Evolutionary conservation across 1,140 invertebrate species (phyloP).

Genomic region (Hydropsyche tenuis): DNA sequence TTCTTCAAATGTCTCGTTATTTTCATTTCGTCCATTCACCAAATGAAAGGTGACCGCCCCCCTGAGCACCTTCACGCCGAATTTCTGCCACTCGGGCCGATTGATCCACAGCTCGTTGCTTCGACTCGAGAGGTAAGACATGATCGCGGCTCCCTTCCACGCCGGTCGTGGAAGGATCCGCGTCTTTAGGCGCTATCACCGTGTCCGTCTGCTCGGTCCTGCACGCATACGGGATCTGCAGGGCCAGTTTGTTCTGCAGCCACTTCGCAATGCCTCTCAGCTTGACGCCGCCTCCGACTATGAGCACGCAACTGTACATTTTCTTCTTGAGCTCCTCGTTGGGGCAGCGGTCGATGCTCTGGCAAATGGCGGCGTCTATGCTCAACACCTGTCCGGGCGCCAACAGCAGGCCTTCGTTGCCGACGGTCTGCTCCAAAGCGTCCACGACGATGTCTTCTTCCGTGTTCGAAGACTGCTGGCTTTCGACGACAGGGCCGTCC

Average conservation of each 20-base stretch:
- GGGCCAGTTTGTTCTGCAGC: constrained; percentile 85
- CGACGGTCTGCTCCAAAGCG: constrained; percentile 67
- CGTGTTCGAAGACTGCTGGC: constrained; percentile 57
- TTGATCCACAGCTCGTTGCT: constrained; percentile 93
- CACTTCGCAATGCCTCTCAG: constrained; percentile 85
- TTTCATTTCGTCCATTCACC: constrained; percentile 61
- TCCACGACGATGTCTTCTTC: constrained; percentile 86
- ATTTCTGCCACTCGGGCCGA: constrained; percentile 83
- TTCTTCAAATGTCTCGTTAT: not conserved
- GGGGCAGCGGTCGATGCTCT: constrained; percentile 89
- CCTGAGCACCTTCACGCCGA: constrained; percentile 83
- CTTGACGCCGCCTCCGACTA: constrained; percentile 91
- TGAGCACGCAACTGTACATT: constrained; percentile 92
- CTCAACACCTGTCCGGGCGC: constrained; percentile 81
- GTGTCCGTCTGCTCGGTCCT: constrained; percentile 83
- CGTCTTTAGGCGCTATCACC: constrained; percentile 84
- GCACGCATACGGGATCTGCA: constrained; percentile 82
- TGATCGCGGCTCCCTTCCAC: constrained; percentile 94
- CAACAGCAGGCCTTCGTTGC: constrained; percentile 68
- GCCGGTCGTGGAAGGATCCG: constrained; percentile 86
- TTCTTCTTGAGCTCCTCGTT: constrained; percentile 90
- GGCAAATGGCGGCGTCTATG: constrained; percentile 88
- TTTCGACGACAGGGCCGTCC: constrained; percentile 63
- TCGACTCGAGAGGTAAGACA: constrained; percentile 91
- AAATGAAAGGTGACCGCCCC: constrained; percentile 86